These are phyloP conservation scores for Lagodon rhomboides DNA, from an alignment of 2,797 vertebrate genomes.

Conservation along the genomic window DNA sequence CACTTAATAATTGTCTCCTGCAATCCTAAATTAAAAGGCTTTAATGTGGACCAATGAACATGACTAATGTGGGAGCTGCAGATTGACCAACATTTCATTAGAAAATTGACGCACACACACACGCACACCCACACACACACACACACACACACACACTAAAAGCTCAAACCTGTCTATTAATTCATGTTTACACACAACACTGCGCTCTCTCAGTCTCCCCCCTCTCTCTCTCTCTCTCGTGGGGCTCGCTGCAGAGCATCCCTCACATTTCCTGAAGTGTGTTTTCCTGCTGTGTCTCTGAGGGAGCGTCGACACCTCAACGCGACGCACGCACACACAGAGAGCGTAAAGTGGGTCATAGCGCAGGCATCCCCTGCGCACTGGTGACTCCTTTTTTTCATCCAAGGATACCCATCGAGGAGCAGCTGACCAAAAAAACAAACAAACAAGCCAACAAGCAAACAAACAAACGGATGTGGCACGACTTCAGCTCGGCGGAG, in stretches of 20 bases:
- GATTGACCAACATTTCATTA: constrained; percentile 56
- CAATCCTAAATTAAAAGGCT: constrained; percentile 56
- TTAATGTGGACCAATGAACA: constrained; percentile 59
- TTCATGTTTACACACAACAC: constrained; percentile 11
- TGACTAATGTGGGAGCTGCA: constrained; percentile 49
- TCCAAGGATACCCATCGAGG: background rate
- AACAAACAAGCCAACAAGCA: constrained; percentile 4
- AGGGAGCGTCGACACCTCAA: constrained; percentile 9
- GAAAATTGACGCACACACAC: constrained; percentile 46
- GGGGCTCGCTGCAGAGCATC: background rate
- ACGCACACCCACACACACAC: background rate
- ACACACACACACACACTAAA: constrained; percentile 9
- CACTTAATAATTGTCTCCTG: constrained; percentile 45
- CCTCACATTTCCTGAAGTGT: constrained; percentile 16
- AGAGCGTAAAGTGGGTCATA: constrained; percentile 67
- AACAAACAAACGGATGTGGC: constrained; percentile 8
- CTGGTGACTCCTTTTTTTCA: constrained; percentile 12
- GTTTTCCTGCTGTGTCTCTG: constrained; percentile 12
- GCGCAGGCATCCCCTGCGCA: constrained; percentile 46
- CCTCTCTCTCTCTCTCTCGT: background rate
- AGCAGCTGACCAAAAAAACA: constrained; percentile 6
- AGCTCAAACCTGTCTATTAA: background rate
- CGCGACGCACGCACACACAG: constrained; percentile 18
- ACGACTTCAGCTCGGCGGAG: constrained; percentile 22
- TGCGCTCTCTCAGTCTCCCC: background rate